A percentile compares a stretch with the other conserved stretches of the same genome.
phyloP scores from a whole-genome alignment of 30 jellyfish, hydroid and myxozoan species.

The Hydra vulgaris region DNA sequence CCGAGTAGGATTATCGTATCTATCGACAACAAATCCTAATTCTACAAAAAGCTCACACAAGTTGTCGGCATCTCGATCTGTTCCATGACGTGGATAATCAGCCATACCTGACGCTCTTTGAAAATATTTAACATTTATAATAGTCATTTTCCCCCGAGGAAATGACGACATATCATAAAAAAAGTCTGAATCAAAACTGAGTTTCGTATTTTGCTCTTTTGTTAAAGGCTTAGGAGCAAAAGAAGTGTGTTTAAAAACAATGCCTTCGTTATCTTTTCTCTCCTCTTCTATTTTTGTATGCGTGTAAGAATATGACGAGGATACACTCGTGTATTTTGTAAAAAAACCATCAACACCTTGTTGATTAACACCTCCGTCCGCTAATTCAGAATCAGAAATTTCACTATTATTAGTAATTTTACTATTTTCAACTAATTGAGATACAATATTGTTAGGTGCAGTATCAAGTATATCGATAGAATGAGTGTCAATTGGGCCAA shows the following conservation, averaged over 20 bases:
- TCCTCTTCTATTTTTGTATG: constrained; percentile 4
- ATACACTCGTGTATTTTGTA: neutral
- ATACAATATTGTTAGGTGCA: too few species aligned
- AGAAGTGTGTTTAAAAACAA: constrained; percentile 11
- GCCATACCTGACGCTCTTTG: constrained; percentile 25
- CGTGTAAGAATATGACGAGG: neutral
- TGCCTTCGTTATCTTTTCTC: constrained; percentile 22
- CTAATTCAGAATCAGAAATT: neutral
- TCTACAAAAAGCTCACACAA: constrained; percentile 13
- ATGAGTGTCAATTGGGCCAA: too few species aligned
- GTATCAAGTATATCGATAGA: too few species aligned
- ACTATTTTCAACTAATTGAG: too few species aligned
- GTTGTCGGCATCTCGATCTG: constrained; percentile 27
- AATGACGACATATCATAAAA: constrained; percentile 26
- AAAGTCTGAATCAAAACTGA: constrained; percentile 18
- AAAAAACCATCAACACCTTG: neutral
- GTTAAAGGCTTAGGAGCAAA: constrained; percentile 18
- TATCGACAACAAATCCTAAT: constrained; percentile 26
- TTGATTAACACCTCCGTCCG: neutral
- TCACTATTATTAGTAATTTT: too few species aligned
- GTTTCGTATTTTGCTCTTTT: neutral
- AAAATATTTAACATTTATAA: constrained; percentile 19
- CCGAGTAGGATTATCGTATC: constrained; percentile 25
- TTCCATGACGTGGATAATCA: constrained; percentile 38
- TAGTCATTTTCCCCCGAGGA: constrained; percentile 30